Percentiles rank a stretch among this genome's conserved stretches.
Evolutionary conservation across 2,797 vertebrate genomes (phyloP).

Genomic region (Lophotriccus pileatus): DNA sequence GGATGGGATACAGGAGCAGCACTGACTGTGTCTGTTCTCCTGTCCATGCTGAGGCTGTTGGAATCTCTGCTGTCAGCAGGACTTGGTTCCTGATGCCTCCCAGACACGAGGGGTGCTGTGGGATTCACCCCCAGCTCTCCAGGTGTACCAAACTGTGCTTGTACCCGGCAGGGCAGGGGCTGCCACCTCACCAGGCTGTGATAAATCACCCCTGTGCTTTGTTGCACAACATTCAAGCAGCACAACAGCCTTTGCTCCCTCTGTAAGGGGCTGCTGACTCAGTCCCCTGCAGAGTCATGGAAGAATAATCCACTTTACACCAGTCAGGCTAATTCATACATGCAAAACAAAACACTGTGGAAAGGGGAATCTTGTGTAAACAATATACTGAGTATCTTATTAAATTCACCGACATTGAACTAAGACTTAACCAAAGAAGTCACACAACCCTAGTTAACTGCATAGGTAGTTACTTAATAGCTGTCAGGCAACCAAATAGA

Average conservation of each 20-base stretch:
- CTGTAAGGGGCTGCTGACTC: not conserved
- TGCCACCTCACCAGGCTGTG: not conserved
- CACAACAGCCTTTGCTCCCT: not conserved
- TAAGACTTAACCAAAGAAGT: not conserved
- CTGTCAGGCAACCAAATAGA: not conserved
- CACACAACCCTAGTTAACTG: not conserved
- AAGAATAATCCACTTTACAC: not conserved
- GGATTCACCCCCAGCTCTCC: not conserved
- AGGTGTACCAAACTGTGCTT: accelerated
- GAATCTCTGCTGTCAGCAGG: not conserved
- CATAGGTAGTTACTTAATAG: not conserved
- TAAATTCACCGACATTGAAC: not conserved
- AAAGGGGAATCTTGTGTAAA: not conserved
- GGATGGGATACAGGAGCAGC: not conserved
- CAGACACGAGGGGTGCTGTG: accelerated
- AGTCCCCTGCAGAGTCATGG: accelerated
- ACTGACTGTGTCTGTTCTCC: not conserved
- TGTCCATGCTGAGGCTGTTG: not conserved
- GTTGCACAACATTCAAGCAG: not conserved
- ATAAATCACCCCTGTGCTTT: not conserved
- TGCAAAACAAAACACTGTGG: not conserved
- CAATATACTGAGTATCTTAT: accelerated
- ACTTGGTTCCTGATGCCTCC: not conserved
- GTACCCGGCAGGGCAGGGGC: accelerated
- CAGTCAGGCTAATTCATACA: accelerated